Evolutionary conservation across 2,888 invertebrate genomes (phyloP).

Genomic region (Apotomis turbidana): DNA sequence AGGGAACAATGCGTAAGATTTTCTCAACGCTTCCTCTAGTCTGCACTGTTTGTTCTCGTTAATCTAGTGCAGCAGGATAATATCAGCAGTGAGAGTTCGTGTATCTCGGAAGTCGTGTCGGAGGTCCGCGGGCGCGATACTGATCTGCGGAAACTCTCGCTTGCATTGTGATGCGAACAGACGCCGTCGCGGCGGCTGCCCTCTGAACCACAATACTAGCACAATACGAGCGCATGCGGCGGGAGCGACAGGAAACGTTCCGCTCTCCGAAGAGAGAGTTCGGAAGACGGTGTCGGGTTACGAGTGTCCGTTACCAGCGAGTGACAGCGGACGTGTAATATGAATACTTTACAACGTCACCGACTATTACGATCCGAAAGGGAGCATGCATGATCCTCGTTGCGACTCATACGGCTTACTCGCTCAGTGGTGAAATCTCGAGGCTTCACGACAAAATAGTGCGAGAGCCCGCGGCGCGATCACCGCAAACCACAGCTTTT

Average conservation of each 20-base stretch:
- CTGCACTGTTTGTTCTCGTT: conserved; percentile 34
- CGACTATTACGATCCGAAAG: neutral
- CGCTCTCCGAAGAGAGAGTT: conserved; percentile 80
- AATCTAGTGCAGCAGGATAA: conserved; percentile 42
- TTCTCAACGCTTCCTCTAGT: conserved; percentile 33
- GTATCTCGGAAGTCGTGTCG: conserved; percentile 64
- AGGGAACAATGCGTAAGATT: conserved; percentile 32
- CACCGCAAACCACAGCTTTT: conserved; percentile 65
- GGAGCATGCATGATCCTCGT: conserved; percentile 8
- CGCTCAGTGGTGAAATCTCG: conserved; percentile 16
- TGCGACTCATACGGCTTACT: conserved; percentile 1
- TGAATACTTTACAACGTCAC: conserved; percentile 59
- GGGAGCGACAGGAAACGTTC: conserved; percentile 76
- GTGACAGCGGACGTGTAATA: conserved; percentile 75
- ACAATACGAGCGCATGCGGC: conserved; percentile 61
- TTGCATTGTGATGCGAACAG: conserved; percentile 75
- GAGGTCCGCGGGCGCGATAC: conserved; percentile 65
- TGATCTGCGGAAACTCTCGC: conserved; percentile 77
- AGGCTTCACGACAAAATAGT: conserved; percentile 53
- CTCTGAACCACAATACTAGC: conserved; percentile 70
- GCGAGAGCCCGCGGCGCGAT: conserved; percentile 54
- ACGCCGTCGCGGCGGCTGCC: conserved; percentile 67
- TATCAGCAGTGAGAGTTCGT: conserved; percentile 51
- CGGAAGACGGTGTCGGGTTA: conserved; percentile 68
- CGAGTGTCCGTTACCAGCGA: conserved; percentile 70